phyloP scores from a whole-genome alignment of 2,797 vertebrate species.

The Bovichtus variegatus region DNA sequence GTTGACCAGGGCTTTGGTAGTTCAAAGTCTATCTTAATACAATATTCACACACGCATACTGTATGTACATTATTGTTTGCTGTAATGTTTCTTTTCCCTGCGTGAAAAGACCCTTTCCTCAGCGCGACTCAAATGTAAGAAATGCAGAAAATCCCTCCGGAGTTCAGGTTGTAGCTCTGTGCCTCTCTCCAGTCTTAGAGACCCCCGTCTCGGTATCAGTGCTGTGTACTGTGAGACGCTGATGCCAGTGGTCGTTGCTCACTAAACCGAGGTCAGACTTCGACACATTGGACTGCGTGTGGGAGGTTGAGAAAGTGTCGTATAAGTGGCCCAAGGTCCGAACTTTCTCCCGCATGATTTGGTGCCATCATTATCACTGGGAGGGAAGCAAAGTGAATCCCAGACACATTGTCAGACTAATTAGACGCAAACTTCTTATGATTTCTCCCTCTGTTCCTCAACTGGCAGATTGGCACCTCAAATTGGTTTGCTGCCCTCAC shows the following conservation, averaged over 20 bases:
- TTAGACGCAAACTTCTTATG: conserved; percentile 39
- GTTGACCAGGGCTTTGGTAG: conserved; percentile 12
- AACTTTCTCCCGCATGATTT: conserved; percentile 40
- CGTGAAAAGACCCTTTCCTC: background rate
- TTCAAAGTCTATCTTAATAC: background rate
- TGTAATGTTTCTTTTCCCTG: background rate
- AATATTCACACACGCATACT: background rate
- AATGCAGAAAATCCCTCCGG: background rate
- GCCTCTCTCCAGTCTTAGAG: background rate
- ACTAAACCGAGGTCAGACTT: conserved; percentile 41
- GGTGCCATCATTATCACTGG: conserved; percentile 47
- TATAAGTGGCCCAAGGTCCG: conserved; percentile 42
- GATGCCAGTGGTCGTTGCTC: conserved; percentile 3
- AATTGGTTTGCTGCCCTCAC: conserved; percentile 37
- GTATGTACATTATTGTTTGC: background rate
- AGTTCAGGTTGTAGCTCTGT: background rate
- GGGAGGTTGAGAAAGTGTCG: conserved; percentile 27
- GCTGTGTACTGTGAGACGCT: background rate
- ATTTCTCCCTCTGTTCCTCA: conserved; percentile 34
- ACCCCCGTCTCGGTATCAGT: too few relatives aligned
- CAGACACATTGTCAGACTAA: conserved; percentile 40
- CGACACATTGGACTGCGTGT: background rate
- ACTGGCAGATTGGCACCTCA: conserved; percentile 34
- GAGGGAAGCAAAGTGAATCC: conserved; percentile 31
- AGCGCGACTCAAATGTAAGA: background rate